Evolutionary conservation across 1,140 invertebrate species (phyloP), one percentile per base, ranked within the genome.

Genomic region (Drosophila mayri): DNA sequence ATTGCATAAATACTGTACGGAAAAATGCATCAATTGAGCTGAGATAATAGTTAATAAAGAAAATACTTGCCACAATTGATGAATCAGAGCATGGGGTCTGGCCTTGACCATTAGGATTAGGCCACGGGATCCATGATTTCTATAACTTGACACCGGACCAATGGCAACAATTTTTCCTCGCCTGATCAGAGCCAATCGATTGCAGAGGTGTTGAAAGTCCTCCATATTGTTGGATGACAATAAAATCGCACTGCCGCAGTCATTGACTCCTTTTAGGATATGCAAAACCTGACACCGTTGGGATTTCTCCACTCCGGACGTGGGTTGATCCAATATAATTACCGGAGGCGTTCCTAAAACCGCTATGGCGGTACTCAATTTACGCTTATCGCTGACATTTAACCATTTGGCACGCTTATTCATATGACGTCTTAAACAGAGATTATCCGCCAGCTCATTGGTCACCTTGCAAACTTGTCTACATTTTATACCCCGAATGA

Each of bases 311-410:
- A 71, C 40, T 10, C 67, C 61, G 16, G 38, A 16, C 12, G 50
- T 71, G 4, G 60, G 61, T 14, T 70, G 49, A 46, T 70, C 67
- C 50, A 71, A 49, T 12, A 71, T 43, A 20, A 71, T 71, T 4
- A 65, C n/a, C 6, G 67, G 60, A 16, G 49, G 60, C 9, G 67
- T 65, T 6, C 67, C 67, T n/a, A 54, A 32, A 7, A 70, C 49
- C 3, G 67, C 40, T 25, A 70, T 70, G 5, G 67, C 67, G 6
- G 22, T 55, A 12, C 40, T 70, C 2, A 70, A 20, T n/a, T 71
- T 65, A 1, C 49, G 28, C 35, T 55, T 71, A 25, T 71, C 67
- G 22, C 61, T 71, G 3, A 65, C 22, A 3, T 41, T 55, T 5
- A 65, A 66, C 2, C 4, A 55, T 25, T 55, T 40, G 20, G 49